Evolutionary conservation across 1,140 invertebrate species (phyloP), one percentile per base, ranked within the genome.

Genomic region (Caenorhabditis briggsae): DNA sequence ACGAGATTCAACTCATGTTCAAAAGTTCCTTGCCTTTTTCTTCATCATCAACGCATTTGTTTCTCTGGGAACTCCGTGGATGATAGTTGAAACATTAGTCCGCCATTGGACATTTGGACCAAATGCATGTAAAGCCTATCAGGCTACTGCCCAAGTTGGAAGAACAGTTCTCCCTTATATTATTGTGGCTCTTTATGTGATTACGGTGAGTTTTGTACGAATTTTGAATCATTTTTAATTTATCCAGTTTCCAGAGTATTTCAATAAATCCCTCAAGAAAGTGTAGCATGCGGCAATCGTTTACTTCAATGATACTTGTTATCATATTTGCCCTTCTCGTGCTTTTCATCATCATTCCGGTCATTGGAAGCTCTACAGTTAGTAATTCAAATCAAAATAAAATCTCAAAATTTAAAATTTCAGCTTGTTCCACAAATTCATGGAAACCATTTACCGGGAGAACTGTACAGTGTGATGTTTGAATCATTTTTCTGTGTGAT

Each of bases 401-500:
- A 3, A 2, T 33, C 33, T 33, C 1, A 33, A 33, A 33, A 3
- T 33, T 33, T 33, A 1, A 33, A 58, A 53, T 65, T 74, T 7
- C 65, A 74, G 65, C 23, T 74, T n/a, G 18, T 20, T 8, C 65
- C 33, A 6, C 65, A 74, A 46, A 74, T 74, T 46, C 65, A 74
- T n/a, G 65, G 65, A 48, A 74, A 74, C 9, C 65, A 48, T 48
- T 46, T 74, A 20, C 65, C 65, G 12, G 65, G 65, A 48, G 65
- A 74, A 48, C 41, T 74, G 11, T 74, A 74, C 41, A 74, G 65
- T 74, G 65, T 74, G 16, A 74, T 74, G 65, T 74, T 74, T 18
- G 65, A 74, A 48, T 74, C 65, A 25, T 74, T 74, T 74, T 74
- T 74, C 41, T 74, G 65, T 74, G 65, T 74, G 5, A 74, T 74